A percentile compares a stretch with the other conserved stretches of the same genome.
Evolutionary conservation across 1,140 invertebrate species (phyloP).

Genomic region (Anastrepha ludens): DNA sequence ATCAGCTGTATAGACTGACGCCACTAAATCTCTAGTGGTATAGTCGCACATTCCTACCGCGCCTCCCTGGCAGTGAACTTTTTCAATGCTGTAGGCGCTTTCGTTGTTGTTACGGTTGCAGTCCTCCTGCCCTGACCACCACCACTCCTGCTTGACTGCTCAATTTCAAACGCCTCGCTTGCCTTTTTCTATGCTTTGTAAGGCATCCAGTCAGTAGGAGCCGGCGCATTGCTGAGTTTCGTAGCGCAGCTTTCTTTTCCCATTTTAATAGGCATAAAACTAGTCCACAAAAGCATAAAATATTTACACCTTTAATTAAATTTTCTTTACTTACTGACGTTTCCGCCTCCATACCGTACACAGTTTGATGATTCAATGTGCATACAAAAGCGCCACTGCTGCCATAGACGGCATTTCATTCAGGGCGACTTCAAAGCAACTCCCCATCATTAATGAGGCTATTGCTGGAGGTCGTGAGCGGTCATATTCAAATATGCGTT

Average conservation of each 20-base stretch:
- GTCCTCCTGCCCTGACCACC: background rate
- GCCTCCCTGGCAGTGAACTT: conserved; percentile 39
- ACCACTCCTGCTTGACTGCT: background rate
- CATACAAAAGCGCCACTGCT: conserved; percentile 24
- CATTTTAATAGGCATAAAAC: conserved; percentile 47
- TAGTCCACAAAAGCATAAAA: conserved; percentile 51
- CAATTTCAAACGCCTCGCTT: background rate
- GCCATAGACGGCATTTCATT: background rate
- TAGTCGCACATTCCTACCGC: background rate
- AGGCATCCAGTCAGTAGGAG: background rate
- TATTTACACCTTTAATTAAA: conserved; percentile 53
- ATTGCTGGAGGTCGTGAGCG: conserved; percentile 28
- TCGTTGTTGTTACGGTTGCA: background rate
- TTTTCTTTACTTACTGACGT: conserved; percentile 31
- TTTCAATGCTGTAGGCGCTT: background rate
- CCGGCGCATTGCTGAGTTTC: background rate
- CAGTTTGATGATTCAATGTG: conserved; percentile 2
- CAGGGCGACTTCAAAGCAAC: background rate
- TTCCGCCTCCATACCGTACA: conserved; percentile 21
- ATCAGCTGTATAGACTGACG: background rate
- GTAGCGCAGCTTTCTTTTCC: background rate
- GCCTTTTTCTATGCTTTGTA: background rate
- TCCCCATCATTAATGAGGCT: conserved; percentile 5
- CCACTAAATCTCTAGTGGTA: background rate
- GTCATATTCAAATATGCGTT: background rate